Percentiles rank a stretch among this genome's conserved stretches.
These are phyloP conservation scores for Bambusicola thoracicus DNA, from an alignment of 2,113 vertebrate species.

Conservation along the genomic window DNA sequence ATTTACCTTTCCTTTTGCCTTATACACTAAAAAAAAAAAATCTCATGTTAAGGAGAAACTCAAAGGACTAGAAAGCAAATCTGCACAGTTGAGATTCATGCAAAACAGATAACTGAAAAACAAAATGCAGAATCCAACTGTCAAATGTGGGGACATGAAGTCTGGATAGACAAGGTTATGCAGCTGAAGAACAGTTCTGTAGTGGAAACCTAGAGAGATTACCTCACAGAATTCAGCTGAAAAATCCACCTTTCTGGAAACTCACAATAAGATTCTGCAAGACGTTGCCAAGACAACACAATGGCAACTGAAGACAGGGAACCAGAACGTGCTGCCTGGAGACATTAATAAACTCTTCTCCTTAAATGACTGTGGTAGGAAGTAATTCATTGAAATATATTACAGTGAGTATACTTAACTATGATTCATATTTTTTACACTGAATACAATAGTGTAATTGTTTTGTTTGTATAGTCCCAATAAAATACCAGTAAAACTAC, in stretches of 20 bases:
- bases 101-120: neutral
- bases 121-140: neutral
- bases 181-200: neutral
- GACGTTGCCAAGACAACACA: constrained; percentile 8
- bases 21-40: neutral
- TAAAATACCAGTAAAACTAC: neutral
- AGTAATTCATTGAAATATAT: neutral
- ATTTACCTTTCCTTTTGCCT: neutral
- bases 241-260: neutral
- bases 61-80: neutral
- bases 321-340: neutral
- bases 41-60: neutral
- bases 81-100: neutral
- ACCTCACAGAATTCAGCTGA: neutral
- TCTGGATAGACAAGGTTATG: neutral
- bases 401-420: neutral
- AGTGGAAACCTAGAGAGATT: neutral
- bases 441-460: neutral
- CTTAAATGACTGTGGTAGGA: neutral
- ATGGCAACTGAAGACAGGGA: neutral
- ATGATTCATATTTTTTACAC: neutral
- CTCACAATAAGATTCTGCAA: neutral
- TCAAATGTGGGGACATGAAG: neutral
- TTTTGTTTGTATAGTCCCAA: neutral
- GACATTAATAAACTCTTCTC: neutral